Evolutionary conservation across 2,797 vertebrate genomes (phyloP).

Genomic region (Momotus momota): DNA sequence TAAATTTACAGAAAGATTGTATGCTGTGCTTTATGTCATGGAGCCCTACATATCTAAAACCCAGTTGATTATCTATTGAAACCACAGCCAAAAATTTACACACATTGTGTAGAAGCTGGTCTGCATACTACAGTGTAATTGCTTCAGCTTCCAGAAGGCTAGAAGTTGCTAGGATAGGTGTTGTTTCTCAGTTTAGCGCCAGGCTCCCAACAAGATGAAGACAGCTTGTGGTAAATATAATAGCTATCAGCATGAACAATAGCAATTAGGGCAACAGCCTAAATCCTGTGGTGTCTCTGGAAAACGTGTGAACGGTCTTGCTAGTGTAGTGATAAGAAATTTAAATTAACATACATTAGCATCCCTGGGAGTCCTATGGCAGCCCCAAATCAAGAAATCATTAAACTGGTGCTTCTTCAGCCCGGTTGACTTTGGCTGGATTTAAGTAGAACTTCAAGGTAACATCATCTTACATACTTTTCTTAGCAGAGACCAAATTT

Average conservation of each 20-base stretch:
- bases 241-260: slow-evolving; percentile 50
- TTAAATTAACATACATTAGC: slow-evolving; percentile 47
- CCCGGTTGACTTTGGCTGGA: not conserved
- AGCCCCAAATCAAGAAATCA: not conserved
- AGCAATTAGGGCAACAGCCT: slow-evolving; percentile 58
- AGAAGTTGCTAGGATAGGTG: not conserved
- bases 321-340: slow-evolving; percentile 51
- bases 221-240: slow-evolving; percentile 61
- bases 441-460: not conserved
- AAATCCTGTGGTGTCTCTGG: slow-evolving; percentile 36
- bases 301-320: slow-evolving; percentile 54
- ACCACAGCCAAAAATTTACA: not conserved
- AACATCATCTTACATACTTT: not conserved
- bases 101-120: not conserved
- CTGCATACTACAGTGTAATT: slow-evolving; percentile 7
- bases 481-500: not conserved
- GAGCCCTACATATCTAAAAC: not conserved
- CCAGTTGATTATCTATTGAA: not conserved
- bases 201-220: slow-evolving; percentile 42
- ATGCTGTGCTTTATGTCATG: not conserved
- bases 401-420: not conserved
- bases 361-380: not conserved
- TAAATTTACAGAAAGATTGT: not conserved
- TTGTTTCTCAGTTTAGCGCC: slow-evolving; percentile 43
- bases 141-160: slow-evolving; percentile 15